These are phyloP conservation scores for Halyomorpha halys DNA, from an alignment of 1,140 invertebrate species.

Conservation along the genomic window DNA sequence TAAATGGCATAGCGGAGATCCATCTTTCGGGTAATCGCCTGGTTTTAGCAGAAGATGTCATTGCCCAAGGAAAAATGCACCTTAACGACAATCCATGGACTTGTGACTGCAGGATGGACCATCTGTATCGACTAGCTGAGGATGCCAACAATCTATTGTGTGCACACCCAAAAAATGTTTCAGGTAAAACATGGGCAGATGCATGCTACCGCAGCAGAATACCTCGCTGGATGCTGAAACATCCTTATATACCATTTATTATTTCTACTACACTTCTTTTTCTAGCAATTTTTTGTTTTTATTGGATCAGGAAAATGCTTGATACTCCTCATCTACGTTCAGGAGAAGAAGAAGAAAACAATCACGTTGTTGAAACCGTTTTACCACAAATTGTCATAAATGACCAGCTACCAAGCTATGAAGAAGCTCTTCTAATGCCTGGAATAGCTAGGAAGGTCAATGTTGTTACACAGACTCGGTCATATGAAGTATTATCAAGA, in stretches of 20 bases:
- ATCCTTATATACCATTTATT: slow-evolving; percentile 6
- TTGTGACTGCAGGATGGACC: slow-evolving; percentile 3
- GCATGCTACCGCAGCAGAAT: background rate
- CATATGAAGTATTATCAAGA: slow-evolving; percentile 9
- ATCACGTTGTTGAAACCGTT: background rate
- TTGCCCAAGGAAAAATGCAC: background rate
- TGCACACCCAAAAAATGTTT: slow-evolving; percentile 2
- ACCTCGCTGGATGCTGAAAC: background rate
- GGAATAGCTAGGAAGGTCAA: background rate
- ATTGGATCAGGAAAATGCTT: background rate
- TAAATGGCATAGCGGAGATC: background rate
- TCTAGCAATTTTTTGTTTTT: slow-evolving; percentile 5
- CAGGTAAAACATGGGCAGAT: background rate
- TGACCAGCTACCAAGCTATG: slow-evolving; percentile 1
- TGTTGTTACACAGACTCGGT: slow-evolving; percentile 5
- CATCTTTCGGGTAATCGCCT: background rate
- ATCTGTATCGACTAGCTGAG: background rate
- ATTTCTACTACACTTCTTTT: background rate
- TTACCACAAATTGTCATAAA: background rate
- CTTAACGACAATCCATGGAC: slow-evolving; percentile 9
- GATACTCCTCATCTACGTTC: background rate
- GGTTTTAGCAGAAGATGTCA: slow-evolving; percentile 7
- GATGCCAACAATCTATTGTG: background rate
- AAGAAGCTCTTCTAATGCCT: slow-evolving; percentile 12
- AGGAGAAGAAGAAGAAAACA: background rate